Evolutionary conservation across 1,140 invertebrate genomes (phyloP).

Genomic region (Trypoxylus dichotomus): DNA sequence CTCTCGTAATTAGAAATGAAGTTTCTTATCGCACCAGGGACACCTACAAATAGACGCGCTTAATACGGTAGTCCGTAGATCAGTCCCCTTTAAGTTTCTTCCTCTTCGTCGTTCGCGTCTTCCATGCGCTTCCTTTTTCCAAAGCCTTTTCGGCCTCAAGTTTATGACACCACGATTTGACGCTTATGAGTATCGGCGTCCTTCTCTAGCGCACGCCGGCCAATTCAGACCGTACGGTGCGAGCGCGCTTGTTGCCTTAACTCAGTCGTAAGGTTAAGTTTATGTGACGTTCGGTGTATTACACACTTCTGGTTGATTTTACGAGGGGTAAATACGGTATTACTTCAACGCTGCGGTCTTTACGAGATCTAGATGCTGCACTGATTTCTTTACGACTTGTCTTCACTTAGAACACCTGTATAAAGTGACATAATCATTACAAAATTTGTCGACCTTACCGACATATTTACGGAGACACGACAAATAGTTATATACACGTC

Average conservation of each 20-base stretch:
- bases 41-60: slow-evolving; percentile 29
- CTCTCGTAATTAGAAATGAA: slow-evolving; percentile 37
- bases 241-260: slow-evolving; percentile 21
- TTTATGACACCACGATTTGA: slow-evolving; percentile 50
- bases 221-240: not conserved
- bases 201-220: slow-evolving; percentile 36
- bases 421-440: slow-evolving; percentile 24
- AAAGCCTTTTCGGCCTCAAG: slow-evolving; percentile 42
- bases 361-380: slow-evolving; percentile 43
- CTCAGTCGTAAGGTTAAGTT: slow-evolving; percentile 43
- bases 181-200: slow-evolving; percentile 47
- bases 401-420: slow-evolving; percentile 15
- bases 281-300: slow-evolving; percentile 52
- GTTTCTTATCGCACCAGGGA: slow-evolving; percentile 40
- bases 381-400: slow-evolving; percentile 39
- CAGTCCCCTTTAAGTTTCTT: slow-evolving; percentile 41
- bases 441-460: not conserved
- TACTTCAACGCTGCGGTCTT: slow-evolving; percentile 47
- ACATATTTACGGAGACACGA: not conserved
- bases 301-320: slow-evolving; percentile 52
- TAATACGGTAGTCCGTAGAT: slow-evolving; percentile 37
- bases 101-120: slow-evolving; percentile 31
- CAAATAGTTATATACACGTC: too few species aligned
- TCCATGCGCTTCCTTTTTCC: slow-evolving; percentile 7
- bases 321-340: slow-evolving; percentile 50